Evolutionary conservation across 2,797 vertebrate genomes (phyloP), one percentile per base, ranked within the genome.

Genomic region (Scolopax bukidnonensis): DNA sequence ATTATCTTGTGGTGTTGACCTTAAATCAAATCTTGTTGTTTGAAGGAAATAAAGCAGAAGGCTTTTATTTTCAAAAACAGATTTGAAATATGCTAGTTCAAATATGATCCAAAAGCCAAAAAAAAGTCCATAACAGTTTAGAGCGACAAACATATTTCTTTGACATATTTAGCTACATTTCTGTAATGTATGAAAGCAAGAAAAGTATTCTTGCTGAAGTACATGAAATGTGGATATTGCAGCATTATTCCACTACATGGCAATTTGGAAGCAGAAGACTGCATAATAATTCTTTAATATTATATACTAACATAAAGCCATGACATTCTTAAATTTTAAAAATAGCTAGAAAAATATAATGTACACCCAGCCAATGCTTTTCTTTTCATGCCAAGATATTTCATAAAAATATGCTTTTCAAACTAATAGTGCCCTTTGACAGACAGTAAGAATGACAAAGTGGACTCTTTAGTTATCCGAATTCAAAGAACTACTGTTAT

Each of bases 1-100:
- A 40, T 80, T 84, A 60, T 87, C 71, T 84, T 84, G n/a, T 40
- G 53, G 53, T 60, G 32, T 50, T 96, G 80, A 91, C 93, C 83
- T 96, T 86, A 89, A 93, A 83, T 65, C 54, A 61, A 78, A 68
- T 57, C 13, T 79, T 86, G 24, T 73, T 59, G 23, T 84, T 79
- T 84, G 54, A 91, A 60, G 41, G 32, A 90, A 91, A 57, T 74
- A 73, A 89, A 88, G 5, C 21, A 87, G 75, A 65, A 50, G 25
- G 9, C 24, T 90, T 91, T 86, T 41, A 32, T 87, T 96, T 95
- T 69, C 69, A 73, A 10, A 87, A 64, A 41, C 4, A 53, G 18
- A 57, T 76, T 84, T 86, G 15, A 67, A 77, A 30, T 68, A 21
- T 30, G 15, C 14, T 76, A 69, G 43, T 65, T 76, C 20, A 43